Evolutionary conservation across 2,113 vertebrate genomes (phyloP).

Genomic region (Oreochromis aureus): DNA sequence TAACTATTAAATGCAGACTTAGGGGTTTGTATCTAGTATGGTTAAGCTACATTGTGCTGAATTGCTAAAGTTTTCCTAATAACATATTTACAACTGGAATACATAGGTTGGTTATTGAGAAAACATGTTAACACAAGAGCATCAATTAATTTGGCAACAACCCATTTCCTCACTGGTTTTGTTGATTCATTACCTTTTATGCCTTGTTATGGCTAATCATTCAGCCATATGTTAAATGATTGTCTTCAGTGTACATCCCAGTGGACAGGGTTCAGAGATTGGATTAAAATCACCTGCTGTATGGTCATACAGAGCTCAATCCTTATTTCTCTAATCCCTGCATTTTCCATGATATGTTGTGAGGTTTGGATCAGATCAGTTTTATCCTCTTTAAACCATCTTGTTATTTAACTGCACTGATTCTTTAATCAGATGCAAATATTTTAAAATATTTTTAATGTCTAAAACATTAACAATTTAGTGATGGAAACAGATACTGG

Average conservation of each 20-base stretch:
- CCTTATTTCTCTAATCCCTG: conserved; percentile 47
- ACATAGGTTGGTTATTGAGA: background rate
- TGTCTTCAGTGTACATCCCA: background rate
- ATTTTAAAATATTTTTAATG: background rate
- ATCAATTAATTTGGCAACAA: background rate
- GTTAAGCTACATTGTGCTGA: background rate
- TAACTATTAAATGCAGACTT: background rate
- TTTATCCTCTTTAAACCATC: conserved; percentile 33
- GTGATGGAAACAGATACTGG: background rate
- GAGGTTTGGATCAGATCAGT: conserved; percentile 54
- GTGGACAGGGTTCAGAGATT: conserved; percentile 19
- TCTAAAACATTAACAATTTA: background rate
- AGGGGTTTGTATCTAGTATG: background rate
- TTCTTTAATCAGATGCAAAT: background rate
- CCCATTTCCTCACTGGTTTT: background rate
- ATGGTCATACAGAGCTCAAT: conserved; percentile 38
- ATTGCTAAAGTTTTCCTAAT: background rate
- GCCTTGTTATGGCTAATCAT: background rate
- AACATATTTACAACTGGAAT: background rate
- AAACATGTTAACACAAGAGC: background rate
- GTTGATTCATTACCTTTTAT: background rate
- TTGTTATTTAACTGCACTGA: conserved; percentile 22
- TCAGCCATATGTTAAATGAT: conserved; percentile 29
- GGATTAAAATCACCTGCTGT: conserved; percentile 54
- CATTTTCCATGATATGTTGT: conserved; percentile 38